A percentile compares a stretch with the other conserved stretches of the same genome.
phyloP scores from a whole-genome alignment of 2,113 vertebrate species.

The Pangasianodon gigas region DNA sequence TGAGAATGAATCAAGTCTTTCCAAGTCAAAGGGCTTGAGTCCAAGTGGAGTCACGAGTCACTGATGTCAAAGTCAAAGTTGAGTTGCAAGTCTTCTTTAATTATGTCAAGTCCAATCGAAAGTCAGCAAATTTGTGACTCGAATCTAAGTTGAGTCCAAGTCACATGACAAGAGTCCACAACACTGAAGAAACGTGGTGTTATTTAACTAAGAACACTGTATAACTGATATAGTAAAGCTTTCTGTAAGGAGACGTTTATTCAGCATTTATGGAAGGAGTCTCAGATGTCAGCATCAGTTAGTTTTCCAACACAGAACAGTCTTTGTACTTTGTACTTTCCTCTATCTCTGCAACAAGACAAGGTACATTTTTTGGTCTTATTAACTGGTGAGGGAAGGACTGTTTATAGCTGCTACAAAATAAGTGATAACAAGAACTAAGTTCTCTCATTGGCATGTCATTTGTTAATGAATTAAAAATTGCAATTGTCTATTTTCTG shows the following conservation, averaged over 20 bases:
- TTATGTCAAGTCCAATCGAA: not conserved
- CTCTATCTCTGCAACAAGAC: not conserved
- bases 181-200: too few species aligned
- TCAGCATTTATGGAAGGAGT: not conserved
- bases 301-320: too few species aligned
- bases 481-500: not conserved
- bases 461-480: not conserved
- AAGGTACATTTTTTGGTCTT: not conserved
- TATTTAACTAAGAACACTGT: too few species aligned
- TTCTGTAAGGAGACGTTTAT: too few species aligned
- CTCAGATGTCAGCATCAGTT: not conserved
- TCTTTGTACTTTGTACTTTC: not conserved
- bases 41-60: not conserved
- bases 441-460: not conserved
- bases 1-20: not conserved
- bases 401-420: not conserved
- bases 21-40: not conserved
- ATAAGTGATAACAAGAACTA: not conserved
- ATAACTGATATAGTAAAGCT: too few species aligned
- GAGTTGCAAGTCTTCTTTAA: not conserved
- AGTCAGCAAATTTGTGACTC: not conserved
- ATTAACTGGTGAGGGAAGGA: not conserved
- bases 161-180: not conserved
- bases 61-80: not conserved
- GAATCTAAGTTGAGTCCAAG: not conserved